phyloP scores from a whole-genome alignment of 2,888 invertebrate genomes.

The Acleris sparsana region DNA sequence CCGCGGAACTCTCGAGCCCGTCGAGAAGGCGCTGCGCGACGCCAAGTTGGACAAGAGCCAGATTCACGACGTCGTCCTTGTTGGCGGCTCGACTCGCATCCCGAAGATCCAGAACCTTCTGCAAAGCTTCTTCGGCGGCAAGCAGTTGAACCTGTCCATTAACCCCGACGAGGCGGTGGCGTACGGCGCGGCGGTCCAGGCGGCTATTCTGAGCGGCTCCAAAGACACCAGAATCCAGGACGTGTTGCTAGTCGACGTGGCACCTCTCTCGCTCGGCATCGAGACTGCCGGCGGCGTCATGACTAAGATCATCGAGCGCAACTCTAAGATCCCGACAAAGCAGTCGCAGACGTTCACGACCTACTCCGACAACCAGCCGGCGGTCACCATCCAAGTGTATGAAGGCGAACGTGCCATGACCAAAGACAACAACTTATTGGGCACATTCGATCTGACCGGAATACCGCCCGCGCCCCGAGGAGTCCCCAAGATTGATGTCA shows the following conservation, averaged over 20 bases:
- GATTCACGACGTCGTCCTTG: conserved; percentile 89
- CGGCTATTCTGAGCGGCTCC: too few species aligned
- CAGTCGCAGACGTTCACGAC: too few species aligned
- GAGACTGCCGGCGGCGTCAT: too few species aligned
- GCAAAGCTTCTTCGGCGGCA: conserved; percentile 87
- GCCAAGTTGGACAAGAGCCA: conserved; percentile 88
- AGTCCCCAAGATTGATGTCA: too few species aligned
- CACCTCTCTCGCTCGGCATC: too few species aligned
- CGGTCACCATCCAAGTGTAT: too few species aligned
- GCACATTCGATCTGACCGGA: conserved; percentile 82
- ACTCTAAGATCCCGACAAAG: too few species aligned
- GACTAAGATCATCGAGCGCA: too few species aligned
- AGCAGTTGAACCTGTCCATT: conserved; percentile 86
- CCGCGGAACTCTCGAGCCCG: conserved; percentile 86
- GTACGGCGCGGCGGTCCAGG: conserved; percentile 74
- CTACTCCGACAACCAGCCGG: too few species aligned
- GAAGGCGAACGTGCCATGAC: conserved; percentile 79
- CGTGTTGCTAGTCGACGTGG: too few species aligned
- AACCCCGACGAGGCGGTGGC: conserved; percentile 90
- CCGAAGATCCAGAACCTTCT: conserved; percentile 88
- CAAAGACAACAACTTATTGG: conserved; percentile 86
- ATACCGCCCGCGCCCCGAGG: conserved; percentile 82
- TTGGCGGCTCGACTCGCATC: conserved; percentile 89
- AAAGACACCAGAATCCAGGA: too few species aligned
- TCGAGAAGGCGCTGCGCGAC: conserved; percentile 88